Evolutionary conservation across 2,797 vertebrate species (phyloP).

Genomic region (Myripristis murdjan): DNA sequence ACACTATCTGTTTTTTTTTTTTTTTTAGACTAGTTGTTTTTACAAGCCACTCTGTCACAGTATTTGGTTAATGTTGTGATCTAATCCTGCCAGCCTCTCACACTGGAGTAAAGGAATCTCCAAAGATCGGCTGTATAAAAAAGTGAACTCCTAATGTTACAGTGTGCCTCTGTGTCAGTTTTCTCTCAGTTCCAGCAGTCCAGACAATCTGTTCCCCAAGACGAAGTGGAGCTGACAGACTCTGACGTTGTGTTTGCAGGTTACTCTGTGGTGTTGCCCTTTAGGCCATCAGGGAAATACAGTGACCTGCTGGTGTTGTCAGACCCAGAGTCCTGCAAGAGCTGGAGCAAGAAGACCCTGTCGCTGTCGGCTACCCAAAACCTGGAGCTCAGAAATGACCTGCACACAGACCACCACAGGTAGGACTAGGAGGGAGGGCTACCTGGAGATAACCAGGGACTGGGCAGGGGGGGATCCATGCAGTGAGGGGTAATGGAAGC

Average conservation of each 20-base stretch:
- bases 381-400: constrained; percentile 59
- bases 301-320: constrained; percentile 87
- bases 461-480: background rate
- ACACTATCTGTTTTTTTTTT: too few relatives aligned
- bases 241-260: constrained; percentile 76
- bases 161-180: too few relatives aligned
- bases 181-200: too few relatives aligned
- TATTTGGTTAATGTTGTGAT: too few relatives aligned
- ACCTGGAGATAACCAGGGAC: background rate
- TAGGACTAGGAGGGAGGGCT: constrained; percentile 51
- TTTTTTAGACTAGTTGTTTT: too few relatives aligned
- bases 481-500: too few relatives aligned
- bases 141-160: too few relatives aligned
- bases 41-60: too few relatives aligned
- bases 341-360: constrained; percentile 87
- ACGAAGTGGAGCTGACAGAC: background rate
- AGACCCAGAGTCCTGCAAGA: constrained; percentile 76
- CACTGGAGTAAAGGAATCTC: too few relatives aligned
- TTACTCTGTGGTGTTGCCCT: constrained; percentile 88
- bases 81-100: too few relatives aligned
- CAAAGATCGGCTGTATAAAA: too few relatives aligned
- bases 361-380: constrained; percentile 78
- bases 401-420: constrained; percentile 91
- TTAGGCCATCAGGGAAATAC: constrained; percentile 85
- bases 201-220: background rate